Evolutionary conservation across 2,113 vertebrate species (phyloP).

Genomic region (Hassar affinis): DNA sequence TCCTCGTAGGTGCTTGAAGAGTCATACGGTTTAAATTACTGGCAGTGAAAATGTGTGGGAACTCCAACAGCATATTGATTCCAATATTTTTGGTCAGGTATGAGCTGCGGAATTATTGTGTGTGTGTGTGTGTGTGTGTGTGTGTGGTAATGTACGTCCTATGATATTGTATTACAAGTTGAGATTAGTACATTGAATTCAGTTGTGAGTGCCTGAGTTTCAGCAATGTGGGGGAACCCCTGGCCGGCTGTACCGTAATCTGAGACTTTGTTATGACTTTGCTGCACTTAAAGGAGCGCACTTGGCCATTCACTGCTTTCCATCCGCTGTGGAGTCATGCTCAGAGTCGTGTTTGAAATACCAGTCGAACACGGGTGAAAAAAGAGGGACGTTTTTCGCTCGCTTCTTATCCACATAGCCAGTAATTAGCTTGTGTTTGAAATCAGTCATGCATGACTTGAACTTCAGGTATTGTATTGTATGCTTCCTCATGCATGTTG

Average conservation of each 20-base stretch:
- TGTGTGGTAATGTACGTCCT: no score
- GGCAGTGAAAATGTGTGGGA: no score
- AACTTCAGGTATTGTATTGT: neutral
- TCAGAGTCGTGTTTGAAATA: neutral
- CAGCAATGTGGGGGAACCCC: neutral
- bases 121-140: neutral
- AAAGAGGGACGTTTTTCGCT: neutral
- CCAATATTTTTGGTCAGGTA: neutral
- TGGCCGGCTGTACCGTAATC: slow-evolving; percentile 22
- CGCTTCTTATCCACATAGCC: neutral
- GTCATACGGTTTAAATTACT: no score
- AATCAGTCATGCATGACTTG: neutral
- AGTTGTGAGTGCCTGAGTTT: neutral
- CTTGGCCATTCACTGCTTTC: slow-evolving; percentile 33
- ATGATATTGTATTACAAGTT: neutral
- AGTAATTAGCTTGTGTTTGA: neutral
- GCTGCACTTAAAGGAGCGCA: slow-evolving; percentile 10
- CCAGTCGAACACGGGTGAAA: neutral
- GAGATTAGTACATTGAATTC: neutral
- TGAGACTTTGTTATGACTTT: slow-evolving; percentile 24
- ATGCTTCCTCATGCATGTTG: neutral
- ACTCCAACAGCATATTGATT: neutral
- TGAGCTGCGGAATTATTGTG: neutral
- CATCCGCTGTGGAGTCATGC: slow-evolving; percentile 22
- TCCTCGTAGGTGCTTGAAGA: no score